Evolutionary conservation across 2,113 vertebrate species (phyloP).

Genomic region (Heterochromis multidens): DNA sequence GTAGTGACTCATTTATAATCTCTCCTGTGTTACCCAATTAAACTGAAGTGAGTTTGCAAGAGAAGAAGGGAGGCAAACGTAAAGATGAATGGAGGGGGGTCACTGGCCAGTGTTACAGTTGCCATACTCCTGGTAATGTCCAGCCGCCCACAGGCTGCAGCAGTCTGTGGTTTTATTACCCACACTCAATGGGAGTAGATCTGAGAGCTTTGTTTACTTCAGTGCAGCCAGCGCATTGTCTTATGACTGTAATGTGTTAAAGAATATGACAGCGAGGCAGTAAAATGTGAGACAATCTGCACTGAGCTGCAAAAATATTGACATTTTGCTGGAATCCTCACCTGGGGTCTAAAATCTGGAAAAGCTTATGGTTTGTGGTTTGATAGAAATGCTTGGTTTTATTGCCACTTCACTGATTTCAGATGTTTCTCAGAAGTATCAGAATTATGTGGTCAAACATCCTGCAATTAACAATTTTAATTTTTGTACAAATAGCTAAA

Average conservation of each 20-base stretch:
- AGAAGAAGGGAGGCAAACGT: not conserved
- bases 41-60: not conserved
- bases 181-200: not conserved
- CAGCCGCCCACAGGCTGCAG: conserved; percentile 25
- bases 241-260: not conserved
- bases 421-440: not conserved
- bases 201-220: conserved; percentile 21
- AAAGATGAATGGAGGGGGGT: not conserved
- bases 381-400: not conserved
- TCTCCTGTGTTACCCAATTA: not conserved
- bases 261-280: conserved; percentile 4
- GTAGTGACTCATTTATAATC: not conserved
- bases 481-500: not conserved
- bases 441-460: not conserved
- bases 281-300: not conserved
- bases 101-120: not conserved
- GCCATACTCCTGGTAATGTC: conserved; percentile 6
- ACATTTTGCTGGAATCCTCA: not conserved
- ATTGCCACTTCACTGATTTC: not conserved
- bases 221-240: not conserved
- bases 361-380: not conserved
- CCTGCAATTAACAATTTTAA: not conserved
- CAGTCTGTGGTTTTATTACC: conserved; percentile 20
- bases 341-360: not conserved
- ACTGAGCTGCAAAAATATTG: not conserved